Conservation (phyloP, 92 coral and sea anemone species). For the Siderastrea radians region DNA sequence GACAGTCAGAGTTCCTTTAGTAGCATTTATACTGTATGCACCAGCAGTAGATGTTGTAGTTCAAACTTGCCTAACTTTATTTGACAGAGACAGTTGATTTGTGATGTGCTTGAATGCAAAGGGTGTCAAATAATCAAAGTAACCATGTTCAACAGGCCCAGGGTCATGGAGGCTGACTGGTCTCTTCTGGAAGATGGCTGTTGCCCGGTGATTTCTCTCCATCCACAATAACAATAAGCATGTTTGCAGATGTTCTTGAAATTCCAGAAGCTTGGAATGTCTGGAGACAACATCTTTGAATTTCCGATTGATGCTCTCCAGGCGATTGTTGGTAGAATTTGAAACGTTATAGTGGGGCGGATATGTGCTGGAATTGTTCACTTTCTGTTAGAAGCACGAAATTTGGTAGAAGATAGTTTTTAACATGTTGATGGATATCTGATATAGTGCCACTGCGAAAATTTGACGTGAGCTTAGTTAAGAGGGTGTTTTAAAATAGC, state of each 20-base stretch:
- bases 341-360: no score
- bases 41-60: no score
- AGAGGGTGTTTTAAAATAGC: no score
- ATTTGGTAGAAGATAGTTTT: no score
- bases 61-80: not conserved
- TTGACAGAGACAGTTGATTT: no score
- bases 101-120: constrained; percentile 53
- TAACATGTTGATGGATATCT: no score
- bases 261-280: constrained; percentile 49
- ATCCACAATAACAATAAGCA: constrained; percentile 49
- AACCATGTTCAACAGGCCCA: constrained; percentile 22
- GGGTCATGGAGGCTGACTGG: constrained; percentile 43
- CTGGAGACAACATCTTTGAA: constrained; percentile 53
- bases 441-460: no score
- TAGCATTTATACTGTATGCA: no score
- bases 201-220: constrained; percentile 59
- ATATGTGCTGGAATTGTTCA: no score
- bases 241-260: constrained; percentile 46
- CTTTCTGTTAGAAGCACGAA: no score
- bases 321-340: constrained; percentile 66
- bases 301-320: constrained; percentile 68
- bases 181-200: constrained; percentile 52
- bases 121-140: constrained; percentile 43
- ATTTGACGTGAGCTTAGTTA: no score
- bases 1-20: no score